Conservation (phyloP, 2,888 invertebrate genomes). For the Aricia artaxerxes region DNA sequence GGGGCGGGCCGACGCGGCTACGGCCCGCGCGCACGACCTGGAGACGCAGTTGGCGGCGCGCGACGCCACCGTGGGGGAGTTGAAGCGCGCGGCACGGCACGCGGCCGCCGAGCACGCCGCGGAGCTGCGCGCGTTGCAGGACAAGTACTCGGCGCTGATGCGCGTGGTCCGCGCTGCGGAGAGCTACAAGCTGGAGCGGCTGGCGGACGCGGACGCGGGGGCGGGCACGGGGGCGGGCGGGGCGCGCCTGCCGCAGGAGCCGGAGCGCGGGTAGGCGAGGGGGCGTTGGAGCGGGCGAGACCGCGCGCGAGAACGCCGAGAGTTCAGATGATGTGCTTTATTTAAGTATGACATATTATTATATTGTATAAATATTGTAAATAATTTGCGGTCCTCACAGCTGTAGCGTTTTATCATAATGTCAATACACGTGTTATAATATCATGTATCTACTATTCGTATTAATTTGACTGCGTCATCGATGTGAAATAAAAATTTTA, state of each 20-base stretch:
- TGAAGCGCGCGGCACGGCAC: conserved; percentile 71
- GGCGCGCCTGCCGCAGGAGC: conserved; percentile 41
- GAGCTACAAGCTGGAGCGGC: conserved; percentile 76
- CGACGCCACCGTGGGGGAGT: conserved; percentile 68
- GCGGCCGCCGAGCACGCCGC: conserved; percentile 82
- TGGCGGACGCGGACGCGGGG: conserved; percentile 53
- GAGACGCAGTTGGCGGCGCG: conserved; percentile 64
- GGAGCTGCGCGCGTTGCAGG: conserved; percentile 78
- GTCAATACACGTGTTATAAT: conserved; percentile 11
- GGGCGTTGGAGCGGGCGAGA: conserved; percentile 38
- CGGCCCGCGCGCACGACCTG: conserved; percentile 56
- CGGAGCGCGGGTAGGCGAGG: conserved; percentile 45
- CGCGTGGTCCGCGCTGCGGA: conserved; percentile 79
- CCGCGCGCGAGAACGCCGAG: not conserved
- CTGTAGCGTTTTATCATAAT: not conserved
- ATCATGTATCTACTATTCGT: conserved; percentile 16
- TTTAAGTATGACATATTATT: conserved; percentile 17
- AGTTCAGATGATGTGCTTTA: not conserved
- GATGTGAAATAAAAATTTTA: not conserved
- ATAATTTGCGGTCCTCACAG: conserved; percentile 21
- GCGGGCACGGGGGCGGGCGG: conserved; percentile 52
- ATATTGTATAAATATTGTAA: conserved; percentile 14
- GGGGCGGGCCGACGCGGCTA: conserved; percentile 60
- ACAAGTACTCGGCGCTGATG: conserved; percentile 81
- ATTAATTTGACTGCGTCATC: conserved; percentile 10